Percentiles rank a stretch among this genome's conserved stretches.
Evolutionary conservation across 2,113 vertebrate genomes (phyloP).

Genomic region (Scortum barcoo): DNA sequence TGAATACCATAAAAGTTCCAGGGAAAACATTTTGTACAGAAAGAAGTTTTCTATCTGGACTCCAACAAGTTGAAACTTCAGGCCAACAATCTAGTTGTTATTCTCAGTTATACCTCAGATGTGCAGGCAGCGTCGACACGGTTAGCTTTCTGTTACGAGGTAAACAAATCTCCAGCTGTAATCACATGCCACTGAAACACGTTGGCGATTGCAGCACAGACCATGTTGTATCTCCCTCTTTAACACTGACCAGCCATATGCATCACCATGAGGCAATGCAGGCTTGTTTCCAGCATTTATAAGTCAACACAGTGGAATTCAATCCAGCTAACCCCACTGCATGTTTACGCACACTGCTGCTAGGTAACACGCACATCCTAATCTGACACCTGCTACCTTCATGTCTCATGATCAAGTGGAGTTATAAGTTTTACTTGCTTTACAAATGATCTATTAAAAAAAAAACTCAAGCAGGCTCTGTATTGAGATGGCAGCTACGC

Average conservation of each 20-base stretch:
- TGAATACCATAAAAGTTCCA: not conserved
- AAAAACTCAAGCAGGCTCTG: constrained; percentile 9
- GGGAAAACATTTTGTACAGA: not conserved
- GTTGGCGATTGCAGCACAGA: not conserved
- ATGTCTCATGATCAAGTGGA: constrained; percentile 2
- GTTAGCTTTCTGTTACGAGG: not conserved
- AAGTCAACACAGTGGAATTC: constrained; percentile 61
- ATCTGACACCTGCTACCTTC: constrained; percentile 55
- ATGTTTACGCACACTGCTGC: constrained; percentile 58
- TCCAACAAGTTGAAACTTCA: not conserved
- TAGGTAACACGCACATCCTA: constrained; percentile 59
- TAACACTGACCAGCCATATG: constrained; percentile 35
- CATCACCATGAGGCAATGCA: constrained; percentile 30
- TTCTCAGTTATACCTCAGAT: not conserved
- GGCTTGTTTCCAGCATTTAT: constrained; percentile 46
- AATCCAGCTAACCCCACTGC: constrained; percentile 32
- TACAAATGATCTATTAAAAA: not conserved
- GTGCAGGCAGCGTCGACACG: not conserved
- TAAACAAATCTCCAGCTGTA: constrained; percentile 23
- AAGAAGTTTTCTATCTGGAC: not conserved
- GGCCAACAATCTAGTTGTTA: not conserved
- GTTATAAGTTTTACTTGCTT: constrained; percentile 11
- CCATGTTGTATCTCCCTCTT: not conserved
- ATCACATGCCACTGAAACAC: not conserved
- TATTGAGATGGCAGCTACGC: constrained; percentile 14